These are phyloP conservation scores for Hippotragus niger DNA, from an alignment of 2,113 vertebrate genomes.

Conservation along the genomic window DNA sequence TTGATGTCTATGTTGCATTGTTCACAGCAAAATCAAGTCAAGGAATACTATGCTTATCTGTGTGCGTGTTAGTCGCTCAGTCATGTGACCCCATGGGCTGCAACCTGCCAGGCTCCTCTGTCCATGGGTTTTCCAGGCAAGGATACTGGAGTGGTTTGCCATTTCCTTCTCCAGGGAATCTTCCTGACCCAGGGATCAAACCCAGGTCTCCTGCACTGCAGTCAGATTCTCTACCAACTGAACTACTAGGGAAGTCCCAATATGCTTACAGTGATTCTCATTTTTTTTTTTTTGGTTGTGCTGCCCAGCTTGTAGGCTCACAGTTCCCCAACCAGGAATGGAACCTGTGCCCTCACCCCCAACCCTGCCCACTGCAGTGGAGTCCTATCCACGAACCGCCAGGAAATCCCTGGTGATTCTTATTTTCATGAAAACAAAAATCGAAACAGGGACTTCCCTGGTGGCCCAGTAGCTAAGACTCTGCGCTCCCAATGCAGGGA, in stretches of 20 bases:
- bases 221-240: not conserved
- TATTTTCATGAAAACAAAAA: not conserved
- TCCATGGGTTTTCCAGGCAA: not conserved
- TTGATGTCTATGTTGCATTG: not conserved
- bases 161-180: not conserved
- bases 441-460: not conserved
- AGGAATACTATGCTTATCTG: not conserved
- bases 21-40: not conserved
- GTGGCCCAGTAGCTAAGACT: not conserved
- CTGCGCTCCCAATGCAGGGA: not conserved
- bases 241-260: not conserved
- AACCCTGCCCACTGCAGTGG: not conserved
- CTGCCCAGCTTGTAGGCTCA: not conserved
- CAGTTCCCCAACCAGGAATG: not conserved
- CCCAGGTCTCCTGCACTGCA: not conserved
- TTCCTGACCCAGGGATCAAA: not conserved
- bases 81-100: not conserved
- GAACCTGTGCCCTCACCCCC: not conserved
- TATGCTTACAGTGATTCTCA: not conserved
- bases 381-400: rapidly evolving
- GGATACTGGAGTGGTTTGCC: not conserved
- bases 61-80: not conserved
- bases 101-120: not conserved
- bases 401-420: not conserved
- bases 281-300: not conserved